phyloP scores from a whole-genome alignment of 2,113 vertebrate species.

The Cyanoderma ruficeps region DNA sequence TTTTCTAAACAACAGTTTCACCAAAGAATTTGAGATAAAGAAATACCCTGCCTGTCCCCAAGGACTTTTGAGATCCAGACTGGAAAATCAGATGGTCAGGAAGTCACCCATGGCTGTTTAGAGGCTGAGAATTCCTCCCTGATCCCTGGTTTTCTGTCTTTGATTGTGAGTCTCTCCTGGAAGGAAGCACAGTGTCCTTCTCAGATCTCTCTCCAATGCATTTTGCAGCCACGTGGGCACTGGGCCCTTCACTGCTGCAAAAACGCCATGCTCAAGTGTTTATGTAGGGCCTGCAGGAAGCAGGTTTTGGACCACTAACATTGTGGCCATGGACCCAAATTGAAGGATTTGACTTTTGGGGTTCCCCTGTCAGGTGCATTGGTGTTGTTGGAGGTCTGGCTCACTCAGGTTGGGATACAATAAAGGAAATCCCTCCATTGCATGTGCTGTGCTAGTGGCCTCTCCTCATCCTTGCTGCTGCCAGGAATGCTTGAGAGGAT shows the following conservation, averaged over 20 bases:
- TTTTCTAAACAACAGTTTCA: neutral
- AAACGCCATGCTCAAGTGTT: fast-evolving
- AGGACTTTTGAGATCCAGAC: neutral
- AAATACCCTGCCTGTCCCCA: neutral
- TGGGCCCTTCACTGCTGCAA: neutral
- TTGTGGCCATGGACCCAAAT: neutral
- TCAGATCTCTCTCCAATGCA: neutral
- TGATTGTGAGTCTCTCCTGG: neutral
- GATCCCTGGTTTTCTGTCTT: neutral
- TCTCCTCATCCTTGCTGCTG: neutral
- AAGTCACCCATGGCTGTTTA: neutral
- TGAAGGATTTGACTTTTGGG: neutral
- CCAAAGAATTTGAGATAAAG: neutral
- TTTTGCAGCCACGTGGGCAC: fast-evolving
- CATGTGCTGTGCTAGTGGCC: neutral
- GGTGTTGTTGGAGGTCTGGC: neutral
- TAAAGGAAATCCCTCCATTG: neutral
- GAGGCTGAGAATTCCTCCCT: neutral
- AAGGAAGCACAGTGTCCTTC: neutral
- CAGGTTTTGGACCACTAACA: neutral
- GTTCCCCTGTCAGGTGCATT: neutral
- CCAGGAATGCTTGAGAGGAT: neutral
- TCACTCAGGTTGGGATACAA: neutral
- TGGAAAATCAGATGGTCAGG: neutral
- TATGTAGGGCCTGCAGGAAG: neutral